Base-by-base conservation (phyloP, 2,888 invertebrate species). In the Blastobasis lacticolella region DNA sequence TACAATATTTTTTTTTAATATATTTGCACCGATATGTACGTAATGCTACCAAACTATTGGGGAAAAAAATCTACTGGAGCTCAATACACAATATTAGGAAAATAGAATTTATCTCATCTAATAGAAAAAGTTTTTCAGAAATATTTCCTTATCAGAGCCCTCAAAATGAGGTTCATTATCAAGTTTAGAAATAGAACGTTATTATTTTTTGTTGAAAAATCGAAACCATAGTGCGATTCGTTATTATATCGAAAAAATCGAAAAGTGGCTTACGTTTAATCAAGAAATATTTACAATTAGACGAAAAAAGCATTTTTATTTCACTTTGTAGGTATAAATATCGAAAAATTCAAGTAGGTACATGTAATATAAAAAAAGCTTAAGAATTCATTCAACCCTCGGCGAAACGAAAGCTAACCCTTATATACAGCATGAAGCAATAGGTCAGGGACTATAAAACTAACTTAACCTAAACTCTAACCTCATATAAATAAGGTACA, bases 11-110 rank as follows among this genome's bases (percentile, higher is more conserved):
- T 73, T 75, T 73, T 73, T 72, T 66, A 82, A 81, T 84, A 81
- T 69, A 81, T 83, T 82, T 78, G 81, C 85, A 87, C 83, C 84
- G 78, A 84, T 75, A 78, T 76, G 71, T 78, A 78, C 71, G 73
- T 80, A 74, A 83, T 68, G 73, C 86, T 87, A 87, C 69, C 60
- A 76, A 81, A 79, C 77, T 82, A 83, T 82, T 74, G 76, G 78
- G 75, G 76, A 72, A 78, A 78, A 66, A 61, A 72, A 71, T 63
- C 82, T 83, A 83, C 75, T 53, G 80, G 76, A 75, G 63, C 73
- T 72, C 70, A 80, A 75, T 81, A 81, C 70, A 83, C 86, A 82
- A 81, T 66, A 81, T 84, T 85, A 85, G 83, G 84, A 85, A 85
- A 86, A 86, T 87, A 86, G 78, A 73, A 74, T 76, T 75, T 75